Base-by-base conservation (phyloP, 2,797 vertebrate genomes). In the Nyctalus aviator region DNA sequence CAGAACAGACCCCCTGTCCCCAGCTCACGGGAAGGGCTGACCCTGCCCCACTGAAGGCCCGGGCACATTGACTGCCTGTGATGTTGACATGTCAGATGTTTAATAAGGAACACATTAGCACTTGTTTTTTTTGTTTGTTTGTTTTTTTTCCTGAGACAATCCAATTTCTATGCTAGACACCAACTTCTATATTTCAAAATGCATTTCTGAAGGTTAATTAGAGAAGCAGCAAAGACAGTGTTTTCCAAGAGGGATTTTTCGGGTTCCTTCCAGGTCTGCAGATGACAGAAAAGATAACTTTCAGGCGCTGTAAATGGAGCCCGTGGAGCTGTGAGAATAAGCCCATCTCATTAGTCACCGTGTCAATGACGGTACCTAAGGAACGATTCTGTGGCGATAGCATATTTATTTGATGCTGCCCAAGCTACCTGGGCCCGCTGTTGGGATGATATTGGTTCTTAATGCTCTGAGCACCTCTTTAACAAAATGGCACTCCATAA, bases 401-500 rank as follows among this genome's bases (percentile, higher is more conserved):
- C 96, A 96, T 98, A 98, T 98, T 98, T 98, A 98, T 98, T 98
- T 98, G 98, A 98, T 97, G 97, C 91, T 97, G 93, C 83, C 12
- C 91, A 94, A 97, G 96, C 96, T 98, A 98, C 98, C 97, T 97
- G 97, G 97, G 86, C 96, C 96, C 71, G 30, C 97, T 94, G 96
- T 97, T 98, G 98, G 90, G 88, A 96, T 89, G 92, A 96, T 97
- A 97, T 98, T 98, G 98, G 97, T 93, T 98, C 97, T 98, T 98
- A 98, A 98, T 96, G 96, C 92, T 97, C 97, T 84, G 94, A 98
- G 97, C 59, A 98, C 97, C 98, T 98, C 98, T 98, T 98, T 98
- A 98, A 98, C 98, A 97, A 98, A 98, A 98, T 98, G 97, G 98
- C 96, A 98, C 97, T 98, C 98, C 97, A 98, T 98, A 98, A 98